phyloP scores from a whole-genome alignment of 2,797 vertebrate genomes.

The Mormyrus hasselquistii region DNA sequence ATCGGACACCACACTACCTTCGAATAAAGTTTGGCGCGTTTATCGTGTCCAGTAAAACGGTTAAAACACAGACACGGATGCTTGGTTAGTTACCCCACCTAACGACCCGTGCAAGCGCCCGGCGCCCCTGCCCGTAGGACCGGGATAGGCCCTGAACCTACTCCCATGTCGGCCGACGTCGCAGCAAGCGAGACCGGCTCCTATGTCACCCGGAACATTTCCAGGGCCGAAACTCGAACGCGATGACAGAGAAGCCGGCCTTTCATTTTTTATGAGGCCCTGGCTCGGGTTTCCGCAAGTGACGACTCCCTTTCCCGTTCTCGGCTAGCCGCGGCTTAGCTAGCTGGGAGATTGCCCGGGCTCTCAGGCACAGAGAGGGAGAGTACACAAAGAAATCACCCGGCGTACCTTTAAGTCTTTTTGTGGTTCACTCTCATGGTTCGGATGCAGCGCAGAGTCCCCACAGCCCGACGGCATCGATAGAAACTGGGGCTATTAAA shows the following conservation, averaged over 20 bases:
- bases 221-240: constrained; percentile 13
- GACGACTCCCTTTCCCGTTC: constrained; percentile 15
- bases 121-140: neutral
- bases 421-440: constrained; percentile 44
- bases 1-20: neutral
- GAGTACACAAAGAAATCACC: constrained; percentile 33
- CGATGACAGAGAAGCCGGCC: neutral
- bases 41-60: neutral
- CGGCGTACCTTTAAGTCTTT: constrained; percentile 43
- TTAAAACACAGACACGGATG: neutral
- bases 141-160: neutral
- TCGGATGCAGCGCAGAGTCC: constrained; percentile 18
- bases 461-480: constrained; percentile 14
- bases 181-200: neutral
- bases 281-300: constrained; percentile 5
- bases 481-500: neutral
- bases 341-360: constrained; percentile 14
- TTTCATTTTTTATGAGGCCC: constrained; percentile 26
- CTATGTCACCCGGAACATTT: neutral
- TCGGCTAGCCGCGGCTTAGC: neutral
- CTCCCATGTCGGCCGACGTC: neutral
- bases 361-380: constrained; percentile 26
- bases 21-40: neutral
- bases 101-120: neutral
- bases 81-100: neutral